phyloP scores from a whole-genome alignment of 2,113 vertebrate species.

The Lates calcarifer region DNA sequence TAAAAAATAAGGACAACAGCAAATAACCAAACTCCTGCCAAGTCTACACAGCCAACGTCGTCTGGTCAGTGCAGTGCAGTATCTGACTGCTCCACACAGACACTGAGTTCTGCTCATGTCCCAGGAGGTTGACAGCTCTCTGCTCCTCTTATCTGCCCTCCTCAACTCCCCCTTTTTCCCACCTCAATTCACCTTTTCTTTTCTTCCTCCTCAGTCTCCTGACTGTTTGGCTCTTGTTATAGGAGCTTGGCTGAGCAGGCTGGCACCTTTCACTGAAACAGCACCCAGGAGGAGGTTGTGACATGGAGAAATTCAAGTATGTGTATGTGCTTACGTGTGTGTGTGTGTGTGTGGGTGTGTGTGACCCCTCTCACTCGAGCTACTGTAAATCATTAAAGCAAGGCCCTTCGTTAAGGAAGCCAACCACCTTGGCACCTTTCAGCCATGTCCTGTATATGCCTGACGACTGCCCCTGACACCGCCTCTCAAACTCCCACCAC shows the following conservation, averaged over 20 bases:
- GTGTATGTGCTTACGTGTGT: constrained; percentile 39
- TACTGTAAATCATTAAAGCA: constrained; percentile 76
- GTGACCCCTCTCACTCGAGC: constrained; percentile 67
- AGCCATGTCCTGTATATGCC: constrained; percentile 50
- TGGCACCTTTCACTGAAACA: constrained; percentile 81
- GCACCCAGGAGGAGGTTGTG: constrained; percentile 75
- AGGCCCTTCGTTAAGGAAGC: constrained; percentile 66
- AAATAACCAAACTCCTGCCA: constrained; percentile 75
- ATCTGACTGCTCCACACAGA: constrained; percentile 61
- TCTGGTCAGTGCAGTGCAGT: constrained; percentile 66
- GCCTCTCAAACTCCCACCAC: constrained; percentile 41
- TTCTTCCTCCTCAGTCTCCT: constrained; percentile 59
- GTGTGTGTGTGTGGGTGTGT: constrained; percentile 22
- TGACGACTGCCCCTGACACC: constrained; percentile 47
- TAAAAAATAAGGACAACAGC: constrained; percentile 57
- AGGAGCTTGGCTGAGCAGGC: constrained; percentile 76
- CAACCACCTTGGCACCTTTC: constrained; percentile 63
- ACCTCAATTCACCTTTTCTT: constrained; percentile 55
- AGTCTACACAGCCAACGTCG: constrained; percentile 37
- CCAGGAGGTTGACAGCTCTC: constrained; percentile 73
- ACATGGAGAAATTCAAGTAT: constrained; percentile 48
- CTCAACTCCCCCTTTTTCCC: constrained; percentile 21
- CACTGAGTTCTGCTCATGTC: constrained; percentile 53
- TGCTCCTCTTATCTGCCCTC: constrained; percentile 64
- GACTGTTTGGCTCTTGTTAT: constrained; percentile 82